These are phyloP conservation scores for Autographa pulchrina DNA, from an alignment of 2,888 invertebrate species.

Conservation along the genomic window DNA sequence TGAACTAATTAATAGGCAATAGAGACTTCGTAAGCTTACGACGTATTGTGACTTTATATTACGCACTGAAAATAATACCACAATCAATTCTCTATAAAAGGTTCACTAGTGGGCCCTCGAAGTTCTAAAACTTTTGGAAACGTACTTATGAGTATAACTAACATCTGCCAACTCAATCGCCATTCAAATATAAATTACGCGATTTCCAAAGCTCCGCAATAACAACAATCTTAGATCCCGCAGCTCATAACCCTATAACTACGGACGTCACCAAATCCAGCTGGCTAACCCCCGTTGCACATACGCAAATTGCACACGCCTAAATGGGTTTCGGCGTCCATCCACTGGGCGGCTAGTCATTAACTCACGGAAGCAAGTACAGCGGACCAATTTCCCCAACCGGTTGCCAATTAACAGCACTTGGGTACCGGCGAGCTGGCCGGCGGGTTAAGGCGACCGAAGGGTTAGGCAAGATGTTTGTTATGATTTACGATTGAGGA, in stretches of 20 bases:
- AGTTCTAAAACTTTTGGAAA: not conserved
- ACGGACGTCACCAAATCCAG: conserved; percentile 73
- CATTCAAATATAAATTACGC: conserved; percentile 35
- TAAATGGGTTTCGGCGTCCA: conserved; percentile 87
- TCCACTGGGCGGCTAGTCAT: conserved; percentile 87
- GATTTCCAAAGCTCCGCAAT: conserved; percentile 32
- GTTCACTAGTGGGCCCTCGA: not conserved
- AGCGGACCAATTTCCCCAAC: conserved; percentile 87
- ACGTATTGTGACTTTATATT: not conserved
- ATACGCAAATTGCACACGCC: conserved; percentile 86
- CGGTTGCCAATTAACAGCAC: conserved; percentile 87
- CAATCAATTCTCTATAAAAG: not conserved
- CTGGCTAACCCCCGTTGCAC: conserved; percentile 78
- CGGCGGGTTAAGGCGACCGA: conserved; percentile 72
- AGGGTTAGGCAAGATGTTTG: conserved; percentile 87
- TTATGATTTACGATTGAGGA: conserved; percentile 84
- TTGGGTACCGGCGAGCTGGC: conserved; percentile 74
- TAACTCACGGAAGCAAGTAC: conserved; percentile 88
- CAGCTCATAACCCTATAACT: conserved; percentile 63
- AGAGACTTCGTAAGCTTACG: no score
- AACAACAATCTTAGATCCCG: conserved; percentile 49
- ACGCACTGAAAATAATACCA: not conserved
- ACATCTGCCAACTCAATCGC: conserved; percentile 27
- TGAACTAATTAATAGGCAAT: no score
- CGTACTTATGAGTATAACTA: not conserved